Percentiles rank a stretch among this genome's conserved stretches.
Evolutionary conservation across 2,888 invertebrate species (phyloP).

Genomic region (Xylocampa areola): DNA sequence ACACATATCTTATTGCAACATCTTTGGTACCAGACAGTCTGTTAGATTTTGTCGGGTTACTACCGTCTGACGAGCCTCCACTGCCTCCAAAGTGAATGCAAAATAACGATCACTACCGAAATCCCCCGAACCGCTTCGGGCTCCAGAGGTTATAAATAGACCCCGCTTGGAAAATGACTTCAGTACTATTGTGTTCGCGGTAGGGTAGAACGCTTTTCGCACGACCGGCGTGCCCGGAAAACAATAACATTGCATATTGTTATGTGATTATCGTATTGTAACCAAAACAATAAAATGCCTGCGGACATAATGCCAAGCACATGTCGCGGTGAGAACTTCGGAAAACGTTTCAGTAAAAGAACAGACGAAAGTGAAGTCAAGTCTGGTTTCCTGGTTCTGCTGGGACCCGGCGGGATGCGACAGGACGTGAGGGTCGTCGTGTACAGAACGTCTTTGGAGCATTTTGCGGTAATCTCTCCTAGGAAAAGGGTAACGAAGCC

Average conservation of each 20-base stretch:
- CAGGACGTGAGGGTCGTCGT: constrained; percentile 91
- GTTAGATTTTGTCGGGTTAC: constrained; percentile 49
- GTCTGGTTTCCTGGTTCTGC: constrained; percentile 90
- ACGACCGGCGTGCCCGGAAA: constrained; percentile 44
- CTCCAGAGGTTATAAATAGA: constrained; percentile 72
- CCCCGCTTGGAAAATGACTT: constrained; percentile 67
- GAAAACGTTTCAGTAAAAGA: constrained; percentile 74
- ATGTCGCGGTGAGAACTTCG: constrained; percentile 76
- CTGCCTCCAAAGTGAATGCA: constrained; percentile 73
- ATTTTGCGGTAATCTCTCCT: constrained; percentile 91
- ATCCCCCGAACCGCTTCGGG: constrained; percentile 67
- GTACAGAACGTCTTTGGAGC: constrained; percentile 91
- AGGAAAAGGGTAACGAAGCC: constrained; percentile 91
- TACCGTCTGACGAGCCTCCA: constrained; percentile 61
- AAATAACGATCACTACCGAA: constrained; percentile 75
- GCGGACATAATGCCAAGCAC: constrained; percentile 77
- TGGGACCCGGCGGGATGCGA: constrained; percentile 89
- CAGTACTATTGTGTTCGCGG: constrained; percentile 69
- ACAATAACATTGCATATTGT: constrained; percentile 67
- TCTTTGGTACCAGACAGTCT: constrained; percentile 37
- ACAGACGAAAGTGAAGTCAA: constrained; percentile 89
- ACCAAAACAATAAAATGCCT: constrained; percentile 79
- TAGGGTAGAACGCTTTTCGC: constrained; percentile 55
- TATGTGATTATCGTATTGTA: constrained; percentile 63
- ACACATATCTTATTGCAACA: constrained; percentile 4